A percentile compares a stretch with the other conserved stretches of the same genome.
Evolutionary conservation across 2,888 invertebrate genomes (phyloP).

Genomic region (Clusia tigrina): DNA sequence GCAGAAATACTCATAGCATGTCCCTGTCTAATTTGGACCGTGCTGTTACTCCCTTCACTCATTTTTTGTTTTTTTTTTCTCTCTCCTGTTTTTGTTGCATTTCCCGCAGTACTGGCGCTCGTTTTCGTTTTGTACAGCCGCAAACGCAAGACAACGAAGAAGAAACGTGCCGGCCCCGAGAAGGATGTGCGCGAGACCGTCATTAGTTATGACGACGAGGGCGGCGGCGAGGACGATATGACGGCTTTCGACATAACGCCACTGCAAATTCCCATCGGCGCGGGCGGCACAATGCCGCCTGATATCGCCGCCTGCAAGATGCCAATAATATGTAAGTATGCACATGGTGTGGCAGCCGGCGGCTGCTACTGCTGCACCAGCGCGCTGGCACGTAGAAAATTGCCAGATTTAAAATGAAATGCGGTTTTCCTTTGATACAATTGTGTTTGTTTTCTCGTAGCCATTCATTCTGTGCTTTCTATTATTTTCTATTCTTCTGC

Average conservation of each 20-base stretch:
- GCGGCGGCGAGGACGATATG: slow-evolving; percentile 99
- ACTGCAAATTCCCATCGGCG: slow-evolving; percentile 92
- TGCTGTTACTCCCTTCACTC: no score
- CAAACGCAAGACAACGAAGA: slow-evolving; percentile 76
- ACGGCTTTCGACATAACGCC: slow-evolving; percentile 98
- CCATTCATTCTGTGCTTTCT: slow-evolving; percentile 7
- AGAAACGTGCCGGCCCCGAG: slow-evolving; percentile 92
- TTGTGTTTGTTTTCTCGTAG: background rate
- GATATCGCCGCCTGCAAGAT: slow-evolving; percentile 83
- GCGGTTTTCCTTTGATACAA: slow-evolving; percentile 2
- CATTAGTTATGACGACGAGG: slow-evolving; percentile 98
- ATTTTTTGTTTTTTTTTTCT: no score
- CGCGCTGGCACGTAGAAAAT: slow-evolving; percentile 19
- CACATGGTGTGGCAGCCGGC: background rate
- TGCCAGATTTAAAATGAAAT: background rate
- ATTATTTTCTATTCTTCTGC: slow-evolving; percentile 2
- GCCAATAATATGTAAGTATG: slow-evolving; percentile 65
- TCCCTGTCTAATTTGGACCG: background rate
- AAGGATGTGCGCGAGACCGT: slow-evolving; percentile 99
- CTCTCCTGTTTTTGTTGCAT: no score
- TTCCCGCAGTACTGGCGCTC: slow-evolving; percentile 80
- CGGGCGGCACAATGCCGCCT: slow-evolving; percentile 78
- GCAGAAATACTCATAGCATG: background rate
- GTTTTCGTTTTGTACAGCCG: slow-evolving; percentile 96
- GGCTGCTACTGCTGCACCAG: background rate